These are phyloP conservation scores for Mesembrinibis cayennensis DNA, from an alignment of 2,113 vertebrate species.

Conservation along the genomic window DNA sequence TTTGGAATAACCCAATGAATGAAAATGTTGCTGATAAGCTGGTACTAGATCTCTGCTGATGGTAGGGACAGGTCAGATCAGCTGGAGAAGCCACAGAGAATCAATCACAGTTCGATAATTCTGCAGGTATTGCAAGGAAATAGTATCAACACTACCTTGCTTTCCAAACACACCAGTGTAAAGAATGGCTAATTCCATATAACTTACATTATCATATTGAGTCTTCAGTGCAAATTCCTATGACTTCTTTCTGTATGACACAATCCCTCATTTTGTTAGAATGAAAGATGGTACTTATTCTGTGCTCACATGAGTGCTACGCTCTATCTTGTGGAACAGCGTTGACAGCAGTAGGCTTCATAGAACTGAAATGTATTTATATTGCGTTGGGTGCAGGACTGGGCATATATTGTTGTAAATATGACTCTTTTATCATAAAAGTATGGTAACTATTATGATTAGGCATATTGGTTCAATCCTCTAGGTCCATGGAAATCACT, in stretches of 20 bases:
- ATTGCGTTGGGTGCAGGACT: neutral
- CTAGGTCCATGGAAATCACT: neutral
- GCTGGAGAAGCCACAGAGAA: neutral
- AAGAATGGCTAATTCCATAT: neutral
- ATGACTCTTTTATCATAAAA: neutral
- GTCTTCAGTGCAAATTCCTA: neutral
- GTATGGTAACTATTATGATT: neutral
- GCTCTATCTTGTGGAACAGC: fast-evolving
- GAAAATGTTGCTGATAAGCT: neutral
- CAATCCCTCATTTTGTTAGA: neutral
- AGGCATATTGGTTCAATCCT: neutral
- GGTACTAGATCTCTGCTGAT: neutral
- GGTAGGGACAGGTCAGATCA: neutral
- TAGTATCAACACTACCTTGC: neutral
- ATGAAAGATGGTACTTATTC: neutral
- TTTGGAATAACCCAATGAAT: neutral
- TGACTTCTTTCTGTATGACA: neutral
- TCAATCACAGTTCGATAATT: neutral
- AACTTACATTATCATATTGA: neutral
- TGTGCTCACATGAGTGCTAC: fast-evolving
- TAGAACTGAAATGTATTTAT: neutral
- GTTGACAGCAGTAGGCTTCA: neutral
- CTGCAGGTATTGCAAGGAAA: neutral
- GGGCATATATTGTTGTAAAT: neutral
- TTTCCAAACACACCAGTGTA: neutral